Evolutionary conservation across 2,113 vertebrate species (phyloP).

Genomic region (human (Homo sapiens)): GRCh38 chrX:15143001-15143500

Average conservation of each 20-base stretch:
- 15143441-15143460: not conserved
- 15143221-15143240: no score
- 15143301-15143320: not conserved
- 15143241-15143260: not conserved
- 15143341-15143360: not conserved
- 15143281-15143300: not conserved
- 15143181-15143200: not conserved
- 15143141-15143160: not conserved
- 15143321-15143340: not conserved
- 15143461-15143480: no score
- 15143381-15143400: not conserved
- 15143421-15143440: not conserved
- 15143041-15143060: not conserved
- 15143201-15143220: not conserved
- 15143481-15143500: not conserved
- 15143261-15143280: not conserved
- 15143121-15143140: not conserved
- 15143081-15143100: not conserved
- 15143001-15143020: not conserved
- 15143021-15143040: not conserved
- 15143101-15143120: not conserved
- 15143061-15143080: not conserved
- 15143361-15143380: not conserved
- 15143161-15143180: not conserved
- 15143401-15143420: not conserved